Conservation (phyloP, 1,140 invertebrate species). For the Amyelois transitella region DNA sequence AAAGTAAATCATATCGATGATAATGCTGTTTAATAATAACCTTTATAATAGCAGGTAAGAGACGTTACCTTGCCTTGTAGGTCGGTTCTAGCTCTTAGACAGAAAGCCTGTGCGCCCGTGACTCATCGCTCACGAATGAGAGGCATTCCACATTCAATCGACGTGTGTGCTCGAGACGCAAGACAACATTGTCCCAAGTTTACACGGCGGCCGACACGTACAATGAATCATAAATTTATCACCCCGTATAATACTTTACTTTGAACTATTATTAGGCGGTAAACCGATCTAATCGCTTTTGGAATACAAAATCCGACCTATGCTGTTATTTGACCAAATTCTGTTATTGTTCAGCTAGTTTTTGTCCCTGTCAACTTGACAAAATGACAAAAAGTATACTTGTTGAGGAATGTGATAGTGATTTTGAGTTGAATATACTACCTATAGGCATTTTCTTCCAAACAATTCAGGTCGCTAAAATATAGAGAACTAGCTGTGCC, state of each 20-base stretch:
- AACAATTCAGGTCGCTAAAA: too few relatives aligned
- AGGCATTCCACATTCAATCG: conserved; percentile 54
- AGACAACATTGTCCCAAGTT: conserved; percentile 6
- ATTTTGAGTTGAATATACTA: too few relatives aligned
- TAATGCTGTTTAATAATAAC: too few relatives aligned
- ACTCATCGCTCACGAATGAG: conserved; percentile 54
- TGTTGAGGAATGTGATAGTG: too few relatives aligned
- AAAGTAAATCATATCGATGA: too few relatives aligned
- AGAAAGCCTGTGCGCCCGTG: conserved; percentile 44
- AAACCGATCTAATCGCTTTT: not conserved
- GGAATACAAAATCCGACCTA: not conserved
- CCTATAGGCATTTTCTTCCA: too few relatives aligned
- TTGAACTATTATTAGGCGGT: not conserved
- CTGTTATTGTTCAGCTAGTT: not conserved
- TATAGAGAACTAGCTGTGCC: too few relatives aligned
- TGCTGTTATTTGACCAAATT: not conserved
- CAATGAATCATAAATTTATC: conserved; percentile 28
- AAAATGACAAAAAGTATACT: too few relatives aligned
- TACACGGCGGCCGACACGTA: conserved; percentile 10
- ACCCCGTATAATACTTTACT: not conserved
- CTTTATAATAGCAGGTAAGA: too few relatives aligned
- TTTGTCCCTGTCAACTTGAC: too few relatives aligned
- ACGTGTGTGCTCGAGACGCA: conserved; percentile 14
- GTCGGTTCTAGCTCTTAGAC: conserved; percentile 11
- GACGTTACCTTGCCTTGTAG: not conserved